phyloP scores from a whole-genome alignment of 2,888 invertebrate genomes.

The Lamellibrachia columna region DNA sequence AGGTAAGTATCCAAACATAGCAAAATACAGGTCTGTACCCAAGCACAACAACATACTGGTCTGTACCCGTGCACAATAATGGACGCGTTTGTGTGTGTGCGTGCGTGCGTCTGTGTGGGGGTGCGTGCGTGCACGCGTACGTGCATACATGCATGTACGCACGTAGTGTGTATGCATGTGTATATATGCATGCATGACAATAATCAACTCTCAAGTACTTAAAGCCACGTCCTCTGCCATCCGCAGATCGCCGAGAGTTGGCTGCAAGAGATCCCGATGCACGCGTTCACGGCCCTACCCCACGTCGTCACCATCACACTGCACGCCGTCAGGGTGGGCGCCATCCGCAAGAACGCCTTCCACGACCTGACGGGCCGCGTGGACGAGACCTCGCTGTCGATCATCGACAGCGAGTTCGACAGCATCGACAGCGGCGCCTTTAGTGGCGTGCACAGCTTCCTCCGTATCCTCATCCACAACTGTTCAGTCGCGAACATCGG shows the following conservation, averaged over 20 bases:
- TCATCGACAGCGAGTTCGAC: background rate
- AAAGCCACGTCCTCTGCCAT: background rate
- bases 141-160: background rate
- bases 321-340: background rate
- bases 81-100: too few relatives aligned
- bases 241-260: background rate
- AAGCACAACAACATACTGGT: too few relatives aligned
- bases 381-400: background rate
- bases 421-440: slow-evolving; percentile 4
- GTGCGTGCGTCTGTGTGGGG: too few relatives aligned
- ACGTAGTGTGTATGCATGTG: background rate
- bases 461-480: background rate
- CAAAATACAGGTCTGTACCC: too few relatives aligned
- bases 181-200: background rate
- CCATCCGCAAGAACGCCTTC: background rate
- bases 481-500: background rate
- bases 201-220: too few relatives aligned
- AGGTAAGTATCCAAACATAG: too few relatives aligned
- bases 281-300: background rate
- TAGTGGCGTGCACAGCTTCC: background rate
- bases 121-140: background rate
- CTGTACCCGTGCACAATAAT: too few relatives aligned
- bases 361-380: background rate
- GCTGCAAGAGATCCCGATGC: background rate
- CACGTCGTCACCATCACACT: background rate